These are phyloP conservation scores for Drosophila trapezifrons DNA, from an alignment of 1,140 invertebrate species.

Conservation along the genomic window DNA sequence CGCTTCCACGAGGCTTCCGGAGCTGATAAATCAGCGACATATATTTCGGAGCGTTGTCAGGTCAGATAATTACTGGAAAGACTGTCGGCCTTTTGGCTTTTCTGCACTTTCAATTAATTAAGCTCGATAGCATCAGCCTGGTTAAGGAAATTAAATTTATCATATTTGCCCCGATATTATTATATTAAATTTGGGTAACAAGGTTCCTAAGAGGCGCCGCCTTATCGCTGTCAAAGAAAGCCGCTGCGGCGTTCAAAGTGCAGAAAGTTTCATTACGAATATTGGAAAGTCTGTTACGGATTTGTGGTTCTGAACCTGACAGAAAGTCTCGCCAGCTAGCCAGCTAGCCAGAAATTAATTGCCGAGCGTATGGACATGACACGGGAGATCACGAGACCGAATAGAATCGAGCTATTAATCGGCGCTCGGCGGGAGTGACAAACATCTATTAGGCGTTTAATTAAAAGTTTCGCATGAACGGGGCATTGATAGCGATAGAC, in stretches of 20 bases:
- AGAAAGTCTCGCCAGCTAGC: constrained; percentile 1
- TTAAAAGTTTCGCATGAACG: constrained; percentile 75
- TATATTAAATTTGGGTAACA: constrained; percentile 33
- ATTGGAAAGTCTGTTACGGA: constrained; percentile 9
- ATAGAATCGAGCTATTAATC: constrained; percentile 70
- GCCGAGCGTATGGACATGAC: constrained; percentile 68
- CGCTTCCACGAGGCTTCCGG: constrained; percentile 5
- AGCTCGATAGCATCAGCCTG: constrained; percentile 53
- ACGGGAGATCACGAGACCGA: constrained; percentile 64
- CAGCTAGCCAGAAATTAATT: constrained; percentile 62
- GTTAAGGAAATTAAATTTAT: constrained; percentile 72
- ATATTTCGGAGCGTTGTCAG: background rate
- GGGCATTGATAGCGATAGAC: constrained; percentile 58
- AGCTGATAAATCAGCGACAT: constrained; percentile 5
- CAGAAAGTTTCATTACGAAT: constrained; percentile 51
- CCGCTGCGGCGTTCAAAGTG: constrained; percentile 63
- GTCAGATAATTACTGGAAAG: constrained; percentile 2
- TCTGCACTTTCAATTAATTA: constrained; percentile 67
- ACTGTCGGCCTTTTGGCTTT: constrained; percentile 25
- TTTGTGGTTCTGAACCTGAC: constrained; percentile 23
- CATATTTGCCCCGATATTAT: constrained; percentile 38
- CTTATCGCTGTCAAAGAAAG: constrained; percentile 65
- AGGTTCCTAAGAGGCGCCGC: constrained; percentile 30
- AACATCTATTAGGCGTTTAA: constrained; percentile 81
- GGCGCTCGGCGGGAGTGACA: constrained; percentile 61